Conservation (phyloP, 2,113 vertebrate genomes). For the Muntiacus muntjak region DNA sequence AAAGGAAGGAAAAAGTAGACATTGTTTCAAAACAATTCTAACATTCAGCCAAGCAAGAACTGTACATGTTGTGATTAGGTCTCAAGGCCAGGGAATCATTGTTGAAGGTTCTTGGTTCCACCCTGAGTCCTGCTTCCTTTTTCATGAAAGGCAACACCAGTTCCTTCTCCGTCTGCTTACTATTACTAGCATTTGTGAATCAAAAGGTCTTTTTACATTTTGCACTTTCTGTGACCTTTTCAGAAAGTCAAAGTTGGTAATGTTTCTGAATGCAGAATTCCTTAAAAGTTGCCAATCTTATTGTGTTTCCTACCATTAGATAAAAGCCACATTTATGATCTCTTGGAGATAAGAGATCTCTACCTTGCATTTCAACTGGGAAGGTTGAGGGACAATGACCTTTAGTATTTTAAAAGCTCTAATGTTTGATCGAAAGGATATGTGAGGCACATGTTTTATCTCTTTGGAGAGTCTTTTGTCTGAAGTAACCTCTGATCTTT, state of each 20-base stretch:
- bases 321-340: background rate
- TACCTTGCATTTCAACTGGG: background rate
- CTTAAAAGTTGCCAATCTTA: background rate
- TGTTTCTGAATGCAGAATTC: background rate
- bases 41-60: background rate
- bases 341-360: background rate
- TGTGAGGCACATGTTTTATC: background rate
- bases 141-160: background rate
- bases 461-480: background rate
- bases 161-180: background rate
- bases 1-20: background rate
- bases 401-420: background rate
- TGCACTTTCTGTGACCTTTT: background rate
- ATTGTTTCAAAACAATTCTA: background rate
- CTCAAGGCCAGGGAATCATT: background rate
- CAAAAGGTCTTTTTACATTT: background rate
- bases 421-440: background rate
- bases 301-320: background rate
- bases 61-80: background rate
- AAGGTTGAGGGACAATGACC: background rate
- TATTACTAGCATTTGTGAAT: background rate
- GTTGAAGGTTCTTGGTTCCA: background rate
- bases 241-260: background rate
- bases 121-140: background rate
- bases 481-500: background rate